phyloP scores from a whole-genome alignment of 1,140 invertebrate species.

The Steinernema feltiae region DNA sequence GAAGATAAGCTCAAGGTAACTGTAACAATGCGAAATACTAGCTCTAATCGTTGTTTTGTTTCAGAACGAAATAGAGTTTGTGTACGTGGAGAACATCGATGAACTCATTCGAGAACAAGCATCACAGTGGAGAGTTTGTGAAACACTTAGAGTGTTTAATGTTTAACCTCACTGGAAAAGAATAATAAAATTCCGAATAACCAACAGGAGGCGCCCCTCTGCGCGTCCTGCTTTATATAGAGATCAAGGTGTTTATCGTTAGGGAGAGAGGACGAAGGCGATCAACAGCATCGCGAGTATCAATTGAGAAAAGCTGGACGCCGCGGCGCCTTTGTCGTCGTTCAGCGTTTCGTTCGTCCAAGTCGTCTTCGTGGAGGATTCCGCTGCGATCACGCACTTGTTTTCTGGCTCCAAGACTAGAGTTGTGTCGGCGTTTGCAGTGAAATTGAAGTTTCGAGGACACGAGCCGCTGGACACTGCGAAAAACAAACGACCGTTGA shows the following conservation, averaged over 20 bases:
- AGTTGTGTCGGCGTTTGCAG: constrained; percentile 33
- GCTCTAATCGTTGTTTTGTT: too few relatives aligned
- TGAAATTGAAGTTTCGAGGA: constrained; percentile 33
- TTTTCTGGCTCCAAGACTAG: constrained; percentile 20
- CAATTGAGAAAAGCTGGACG: neutral
- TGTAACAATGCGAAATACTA: too few relatives aligned
- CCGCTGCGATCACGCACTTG: neutral
- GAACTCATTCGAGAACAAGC: too few relatives aligned
- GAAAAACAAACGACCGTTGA: constrained; percentile 23
- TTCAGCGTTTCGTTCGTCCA: neutral
- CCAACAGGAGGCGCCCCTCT: too few relatives aligned
- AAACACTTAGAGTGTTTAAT: too few relatives aligned
- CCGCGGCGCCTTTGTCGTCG: neutral
- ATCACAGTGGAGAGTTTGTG: too few relatives aligned
- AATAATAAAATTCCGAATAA: too few relatives aligned
- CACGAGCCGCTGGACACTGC: constrained; percentile 25
- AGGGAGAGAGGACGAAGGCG: neutral
- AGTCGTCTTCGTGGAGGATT: neutral
- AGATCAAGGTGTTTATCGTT: neutral
- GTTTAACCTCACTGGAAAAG: too few relatives aligned
- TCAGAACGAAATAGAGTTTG: too few relatives aligned
- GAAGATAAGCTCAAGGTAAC: too few relatives aligned
- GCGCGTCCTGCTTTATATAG: too few relatives aligned
- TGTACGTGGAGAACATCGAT: too few relatives aligned
- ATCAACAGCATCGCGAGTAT: neutral